Evolutionary conservation across 37 sponge, comb jelly and placozoan species (phyloP), one percentile per base, ranked within the genome.

Genomic region (Cladorhizidae sp.): DNA sequence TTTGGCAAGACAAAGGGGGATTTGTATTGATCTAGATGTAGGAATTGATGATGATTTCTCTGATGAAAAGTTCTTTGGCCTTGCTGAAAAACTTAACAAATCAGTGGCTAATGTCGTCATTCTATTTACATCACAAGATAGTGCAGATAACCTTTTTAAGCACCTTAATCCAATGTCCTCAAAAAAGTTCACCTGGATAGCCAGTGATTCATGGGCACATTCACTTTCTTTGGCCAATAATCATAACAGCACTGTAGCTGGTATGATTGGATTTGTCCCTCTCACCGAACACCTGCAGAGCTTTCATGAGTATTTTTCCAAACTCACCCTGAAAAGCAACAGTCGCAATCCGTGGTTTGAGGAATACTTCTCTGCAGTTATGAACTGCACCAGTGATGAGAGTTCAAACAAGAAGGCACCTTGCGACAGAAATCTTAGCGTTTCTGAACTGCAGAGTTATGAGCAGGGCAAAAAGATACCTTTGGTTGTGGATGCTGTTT

Each of bases 171-270:
- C 72, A 26, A 39, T 49, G 0, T 59, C 42, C 6, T 64, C 76
- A 18, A 32, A 72, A 22, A 55, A 69, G 8, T 91, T 96, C 41
- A 74, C 81, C 28, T 96, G 88, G 87, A 92, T 97, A 38, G 98
- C 92, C 2, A 91, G 91, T 42, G 98, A 97, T 72, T 78, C 82
- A 0, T 97, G 98, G 98, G 85, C 89, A 3, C 32, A 67, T 36
- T 93, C 94, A 1, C 73, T 67, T 23, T 43, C 12, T 40, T 67
- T 86, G 0, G 73, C 70, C 0, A 25, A 61, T 35, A 55, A 68
- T 39, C 80, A 67, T 38, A 42, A 58, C 42, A 58, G 68, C 33
- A 83, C 78, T 64, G 87, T 73, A 39, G 80, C 75, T 43, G 94
- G 90, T 1, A 43, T 88, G n/a, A 81, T 79, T 74, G 94, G 90